Base-by-base conservation (phyloP, 1,140 invertebrate genomes). In the Zaprionus inermis region DNA sequence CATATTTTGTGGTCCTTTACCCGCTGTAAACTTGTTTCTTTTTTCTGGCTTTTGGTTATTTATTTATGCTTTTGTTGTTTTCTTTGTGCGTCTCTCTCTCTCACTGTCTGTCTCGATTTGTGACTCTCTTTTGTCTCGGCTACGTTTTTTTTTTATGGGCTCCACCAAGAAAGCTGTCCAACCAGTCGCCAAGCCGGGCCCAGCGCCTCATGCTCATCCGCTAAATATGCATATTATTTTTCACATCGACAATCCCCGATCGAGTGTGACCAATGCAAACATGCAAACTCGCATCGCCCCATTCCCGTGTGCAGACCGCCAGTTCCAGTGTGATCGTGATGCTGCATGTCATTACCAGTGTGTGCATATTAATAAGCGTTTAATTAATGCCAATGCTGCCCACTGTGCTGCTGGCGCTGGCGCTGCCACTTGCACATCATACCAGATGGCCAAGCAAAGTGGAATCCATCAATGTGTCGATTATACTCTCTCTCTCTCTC, bases 151-250 rank as follows among this genome's bases (percentile, higher is more conserved):
- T 59, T 81, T 78, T 75, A 78, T 86, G 82, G 66, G 60, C 38
- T 71, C 52, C 44, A 20, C 38, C 77, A 81, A 78, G 84, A 88
- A 88, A 88, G 83, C 80, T 71, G 84, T 74, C 61, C 75, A 89
- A 88, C 83, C 83, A 88, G 83, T 88, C 80, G 38, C 38, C 65
- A 41, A 79, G 68, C 69, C 41, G 22, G 61, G 30, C 69, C 54
- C 44, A 72, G 63, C 34, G 14, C 22, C 3, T 44, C 56, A 52
- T 67, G 83, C 82, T 79, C 83, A 78, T 83, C 79, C 70, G 64
- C 74, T 89, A 80, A 88, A 89, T 89, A 86, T 86, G 76, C 84
- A 89, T 70, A 89, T 83, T 83, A 89, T 89, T 82, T 83, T 83
- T 88, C 83, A 77, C 83, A 82, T 72, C 79, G 44, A 4, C 44